These are phyloP conservation scores for Triplophysa yarkandensis DNA, from an alignment of 2,797 vertebrate genomes.

Conservation along the genomic window DNA sequence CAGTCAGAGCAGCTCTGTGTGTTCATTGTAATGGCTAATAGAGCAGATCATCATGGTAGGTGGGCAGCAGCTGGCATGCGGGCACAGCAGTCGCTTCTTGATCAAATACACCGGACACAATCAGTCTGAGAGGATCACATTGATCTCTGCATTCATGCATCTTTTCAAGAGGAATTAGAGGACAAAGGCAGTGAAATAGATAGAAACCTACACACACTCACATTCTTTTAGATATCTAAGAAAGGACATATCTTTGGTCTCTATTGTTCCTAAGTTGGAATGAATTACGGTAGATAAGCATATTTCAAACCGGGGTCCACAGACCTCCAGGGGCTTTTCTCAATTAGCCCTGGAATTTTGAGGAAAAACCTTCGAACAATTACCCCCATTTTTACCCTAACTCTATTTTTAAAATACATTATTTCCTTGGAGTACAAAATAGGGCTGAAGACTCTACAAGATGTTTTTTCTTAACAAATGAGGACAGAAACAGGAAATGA, in stretches of 20 bases:
- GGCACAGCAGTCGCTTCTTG: constrained; percentile 40
- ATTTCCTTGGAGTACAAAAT: background rate
- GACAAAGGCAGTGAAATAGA: constrained; percentile 31
- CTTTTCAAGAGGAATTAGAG: constrained; percentile 26
- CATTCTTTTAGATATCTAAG: background rate
- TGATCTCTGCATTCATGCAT: constrained; percentile 34
- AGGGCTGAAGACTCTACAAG: background rate
- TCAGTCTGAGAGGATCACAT: constrained; percentile 29
- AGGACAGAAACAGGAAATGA: background rate
- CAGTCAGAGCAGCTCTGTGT: background rate
- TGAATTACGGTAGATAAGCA: background rate
- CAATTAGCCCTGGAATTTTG: background rate
- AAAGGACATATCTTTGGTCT: background rate
- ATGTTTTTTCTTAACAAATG: background rate
- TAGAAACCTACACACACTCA: background rate
- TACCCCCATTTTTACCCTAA: background rate
- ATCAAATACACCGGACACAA: constrained; percentile 33
- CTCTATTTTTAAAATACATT: background rate
- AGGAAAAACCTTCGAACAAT: background rate
- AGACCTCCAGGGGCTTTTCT: background rate
- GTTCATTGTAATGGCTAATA: constrained; percentile 17
- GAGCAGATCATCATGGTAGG: constrained; percentile 27
- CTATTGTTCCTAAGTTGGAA: constrained; percentile 8
- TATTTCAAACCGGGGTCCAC: background rate
- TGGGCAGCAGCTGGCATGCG: constrained; percentile 37